Base-by-base conservation (phyloP, 2,797 vertebrate genomes). In the Sorex maritimensis region DNA sequence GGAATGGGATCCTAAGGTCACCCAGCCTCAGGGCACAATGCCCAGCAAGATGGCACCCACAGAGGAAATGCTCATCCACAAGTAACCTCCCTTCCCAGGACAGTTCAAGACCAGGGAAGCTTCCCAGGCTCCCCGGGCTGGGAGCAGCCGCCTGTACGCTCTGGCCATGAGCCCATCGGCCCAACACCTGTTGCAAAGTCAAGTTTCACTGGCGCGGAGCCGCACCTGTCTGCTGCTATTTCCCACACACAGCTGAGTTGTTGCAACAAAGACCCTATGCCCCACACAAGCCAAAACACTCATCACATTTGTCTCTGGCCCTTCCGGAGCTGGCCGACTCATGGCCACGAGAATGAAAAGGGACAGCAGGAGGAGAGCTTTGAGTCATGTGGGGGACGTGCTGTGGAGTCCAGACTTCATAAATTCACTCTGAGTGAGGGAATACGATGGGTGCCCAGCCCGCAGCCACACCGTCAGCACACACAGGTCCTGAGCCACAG, bases 41-140 rank as follows among this genome's bases (percentile, higher is more conserved):
- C 58, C 17, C 58, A 77, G 73, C n/a, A 74, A 93, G 65, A 61
- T 26, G 49, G n/a, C 12, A 41, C 75, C 49, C 55, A 30, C 2
- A 19, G 58, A 41, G 19, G 4, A 94, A 38, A 21, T 65, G 17
- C 61, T 75, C 28, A 28, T 24, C 23, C 63, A 52, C 52, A 19
- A 86, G 49, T 3, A n/a, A 46, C 24, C 71, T 58, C 30, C 24
- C 28, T 55, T 86, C 65, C 46, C 52, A 77, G 71, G 65, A 78
- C 69, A 52, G 52, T 38, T 55, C 68, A 63, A 2, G 28, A 71
- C 73, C 88, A 77, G 86, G 87, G 65, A 92, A 93, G 10, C 55
- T 81, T 55, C 19, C 34, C 73, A 44, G 55, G 68, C 15, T 79
- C 34, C 65, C 49, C 38, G 46, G 11, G 28, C 14, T 2, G 9